phyloP scores from a whole-genome alignment of 2,797 vertebrate species.

The Schizopygopsis pylzovi region DNA sequence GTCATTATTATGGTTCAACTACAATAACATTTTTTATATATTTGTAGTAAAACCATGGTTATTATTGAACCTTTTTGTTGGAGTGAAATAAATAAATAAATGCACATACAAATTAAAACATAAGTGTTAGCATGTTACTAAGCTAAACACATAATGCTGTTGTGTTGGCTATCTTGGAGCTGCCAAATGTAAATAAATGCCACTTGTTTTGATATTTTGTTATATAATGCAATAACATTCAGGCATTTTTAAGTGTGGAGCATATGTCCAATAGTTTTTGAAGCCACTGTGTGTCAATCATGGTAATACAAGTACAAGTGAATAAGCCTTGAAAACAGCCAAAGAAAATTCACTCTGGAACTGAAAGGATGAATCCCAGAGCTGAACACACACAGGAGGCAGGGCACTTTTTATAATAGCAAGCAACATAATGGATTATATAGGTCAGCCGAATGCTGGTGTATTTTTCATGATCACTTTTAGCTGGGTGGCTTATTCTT shows the following conservation, averaged over 20 bases:
- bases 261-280: neutral
- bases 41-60: neutral
- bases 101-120: neutral
- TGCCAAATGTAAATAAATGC: neutral
- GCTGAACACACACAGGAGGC: conserved; percentile 77
- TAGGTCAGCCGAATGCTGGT: conserved; percentile 82
- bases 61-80: neutral
- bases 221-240: neutral
- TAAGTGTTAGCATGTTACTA: neutral
- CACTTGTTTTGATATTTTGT: neutral
- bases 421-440: conserved; percentile 83
- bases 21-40: too few relatives aligned
- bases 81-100: neutral
- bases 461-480: conserved; percentile 86
- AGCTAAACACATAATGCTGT: neutral
- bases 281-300: neutral
- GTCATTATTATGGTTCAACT: neutral
- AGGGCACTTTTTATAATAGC: conserved; percentile 83
- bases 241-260: neutral
- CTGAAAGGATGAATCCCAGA: conserved; percentile 77
- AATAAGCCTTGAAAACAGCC: neutral
- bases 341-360: conserved; percentile 21
- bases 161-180: neutral
- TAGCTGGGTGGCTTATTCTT: conserved; percentile 80
- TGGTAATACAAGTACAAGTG: neutral